A percentile compares a stretch with the other conserved stretches of the same genome.
Conservation (phyloP, 2,113 vertebrate genomes). For the Axis porcinus region DNA sequence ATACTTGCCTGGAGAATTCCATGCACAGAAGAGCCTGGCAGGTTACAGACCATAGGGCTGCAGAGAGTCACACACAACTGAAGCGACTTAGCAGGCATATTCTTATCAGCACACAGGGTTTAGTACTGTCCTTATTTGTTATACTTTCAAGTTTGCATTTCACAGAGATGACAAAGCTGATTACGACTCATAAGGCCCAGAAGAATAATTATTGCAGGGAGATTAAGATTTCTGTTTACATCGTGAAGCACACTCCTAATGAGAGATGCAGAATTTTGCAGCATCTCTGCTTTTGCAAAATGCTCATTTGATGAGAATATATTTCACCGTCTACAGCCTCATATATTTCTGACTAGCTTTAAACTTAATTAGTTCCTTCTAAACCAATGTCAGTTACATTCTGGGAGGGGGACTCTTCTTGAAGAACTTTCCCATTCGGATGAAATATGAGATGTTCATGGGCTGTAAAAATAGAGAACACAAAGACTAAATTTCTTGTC, state of each 20-base stretch:
- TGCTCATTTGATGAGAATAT: conserved; percentile 51
- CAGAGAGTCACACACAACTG: background rate
- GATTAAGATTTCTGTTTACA: conserved; percentile 28
- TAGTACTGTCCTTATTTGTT: background rate
- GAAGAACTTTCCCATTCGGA: background rate
- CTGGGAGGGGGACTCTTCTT: background rate
- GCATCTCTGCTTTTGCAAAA: conserved; percentile 31
- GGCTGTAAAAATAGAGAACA: background rate
- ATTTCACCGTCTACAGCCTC: conserved; percentile 12
- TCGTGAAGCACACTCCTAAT: background rate
- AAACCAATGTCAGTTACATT: background rate
- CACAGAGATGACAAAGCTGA: background rate
- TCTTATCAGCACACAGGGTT: background rate
- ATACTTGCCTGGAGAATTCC: background rate
- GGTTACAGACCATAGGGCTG: background rate
- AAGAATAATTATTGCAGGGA: background rate
- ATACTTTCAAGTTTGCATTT: background rate
- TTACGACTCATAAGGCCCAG: background rate
- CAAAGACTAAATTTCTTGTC: background rate
- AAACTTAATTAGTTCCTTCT: conserved; percentile 16
- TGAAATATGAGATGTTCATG: background rate
- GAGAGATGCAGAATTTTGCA: conserved; percentile 13
- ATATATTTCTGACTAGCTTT: background rate
- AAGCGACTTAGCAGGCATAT: background rate
- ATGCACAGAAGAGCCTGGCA: background rate